These are phyloP conservation scores for Agriotes lineatus DNA, from an alignment of 2,888 invertebrate genomes.

Conservation along the genomic window DNA sequence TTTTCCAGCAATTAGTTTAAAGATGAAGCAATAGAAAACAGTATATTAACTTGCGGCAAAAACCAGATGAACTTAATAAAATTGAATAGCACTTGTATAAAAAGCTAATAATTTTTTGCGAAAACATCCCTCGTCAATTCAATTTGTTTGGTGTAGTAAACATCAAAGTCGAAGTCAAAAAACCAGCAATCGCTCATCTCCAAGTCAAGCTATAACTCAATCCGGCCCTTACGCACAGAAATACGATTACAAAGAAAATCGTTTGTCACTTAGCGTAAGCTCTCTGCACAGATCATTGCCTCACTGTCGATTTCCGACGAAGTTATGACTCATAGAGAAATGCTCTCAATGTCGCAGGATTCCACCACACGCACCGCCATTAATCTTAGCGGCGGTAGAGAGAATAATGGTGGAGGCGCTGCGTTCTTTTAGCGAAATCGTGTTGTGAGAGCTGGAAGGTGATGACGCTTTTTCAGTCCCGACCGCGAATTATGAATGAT, in stretches of 20 bases:
- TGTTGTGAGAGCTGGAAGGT: conserved; percentile 5
- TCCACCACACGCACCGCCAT: conserved; percentile 27
- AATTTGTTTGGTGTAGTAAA: too few species aligned
- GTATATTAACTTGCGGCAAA: too few species aligned
- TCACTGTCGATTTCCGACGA: conserved; percentile 26
- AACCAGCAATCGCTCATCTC: too few species aligned
- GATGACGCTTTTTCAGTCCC: conserved; percentile 1
- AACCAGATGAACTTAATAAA: too few species aligned
- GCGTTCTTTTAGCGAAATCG: not conserved
- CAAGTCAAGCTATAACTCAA: too few species aligned
- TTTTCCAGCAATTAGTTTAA: too few species aligned
- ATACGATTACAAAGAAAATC: conserved; percentile 16
- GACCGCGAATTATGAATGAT: conserved; percentile 8
- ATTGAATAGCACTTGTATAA: too few species aligned
- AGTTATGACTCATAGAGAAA: conserved; percentile 24
- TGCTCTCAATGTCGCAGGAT: conserved; percentile 20
- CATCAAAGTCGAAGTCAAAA: too few species aligned
- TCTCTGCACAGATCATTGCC: conserved; percentile 23
- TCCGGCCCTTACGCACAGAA: not conserved
- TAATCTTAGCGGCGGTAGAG: conserved; percentile 26
- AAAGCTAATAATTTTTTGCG: too few species aligned
- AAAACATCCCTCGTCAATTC: too few species aligned
- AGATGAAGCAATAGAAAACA: too few species aligned
- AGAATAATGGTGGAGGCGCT: conserved; percentile 23
- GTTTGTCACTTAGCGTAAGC: conserved; percentile 23